A percentile compares a stretch with the other conserved stretches of the same genome.
These are phyloP conservation scores for Pogonocichla stellata DNA, from an alignment of 2,113 vertebrate species.

Conservation along the genomic window DNA sequence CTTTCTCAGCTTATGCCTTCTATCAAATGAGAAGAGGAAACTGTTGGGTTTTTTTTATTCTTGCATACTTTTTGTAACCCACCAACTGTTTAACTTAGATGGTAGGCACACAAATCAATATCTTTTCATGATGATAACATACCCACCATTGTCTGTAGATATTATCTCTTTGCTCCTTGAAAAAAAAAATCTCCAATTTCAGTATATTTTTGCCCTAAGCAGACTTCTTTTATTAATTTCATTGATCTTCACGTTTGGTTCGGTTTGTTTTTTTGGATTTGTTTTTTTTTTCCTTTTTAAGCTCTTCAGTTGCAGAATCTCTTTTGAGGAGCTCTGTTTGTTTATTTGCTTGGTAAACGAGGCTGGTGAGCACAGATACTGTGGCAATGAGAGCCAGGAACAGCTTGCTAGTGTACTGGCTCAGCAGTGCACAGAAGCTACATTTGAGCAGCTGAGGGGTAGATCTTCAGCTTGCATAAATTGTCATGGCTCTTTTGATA, in stretches of 20 bases:
- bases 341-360: not conserved
- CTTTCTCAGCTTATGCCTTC: not conserved
- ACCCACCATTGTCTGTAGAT: not conserved
- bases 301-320: not conserved
- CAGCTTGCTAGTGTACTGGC: not conserved
- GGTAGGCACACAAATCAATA: not conserved
- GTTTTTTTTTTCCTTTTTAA: not conserved
- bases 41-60: not conserved
- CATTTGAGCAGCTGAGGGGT: not conserved
- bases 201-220: not conserved
- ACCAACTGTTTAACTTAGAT: not conserved
- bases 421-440: not conserved
- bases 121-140: not conserved
- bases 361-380: not conserved
- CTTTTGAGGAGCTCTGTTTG: not conserved
- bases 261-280: too few species aligned
- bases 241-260: conserved; percentile 9
- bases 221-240: conserved; percentile 21
- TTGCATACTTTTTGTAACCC: not conserved
- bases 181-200: not conserved
- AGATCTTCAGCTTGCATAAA: not conserved
- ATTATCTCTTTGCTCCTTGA: not conserved
- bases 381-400: not conserved
- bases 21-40: not conserved
- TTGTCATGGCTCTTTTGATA: not conserved